These are phyloP conservation scores for Pipistrellus pipistrellus DNA, from an alignment of 2,797 vertebrate genomes.

Conservation along the genomic window DNA sequence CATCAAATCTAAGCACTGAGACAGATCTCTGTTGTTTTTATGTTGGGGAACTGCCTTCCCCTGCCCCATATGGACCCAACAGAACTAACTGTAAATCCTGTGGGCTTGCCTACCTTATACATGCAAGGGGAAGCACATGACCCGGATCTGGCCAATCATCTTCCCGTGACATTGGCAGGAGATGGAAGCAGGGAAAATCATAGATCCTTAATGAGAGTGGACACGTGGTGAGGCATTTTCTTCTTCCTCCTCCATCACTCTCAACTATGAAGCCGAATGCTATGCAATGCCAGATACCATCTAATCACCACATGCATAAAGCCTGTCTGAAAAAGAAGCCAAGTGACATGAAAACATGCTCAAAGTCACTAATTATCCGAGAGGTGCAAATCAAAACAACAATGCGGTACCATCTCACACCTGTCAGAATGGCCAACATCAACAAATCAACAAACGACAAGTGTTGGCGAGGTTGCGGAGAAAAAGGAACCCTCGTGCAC, in stretches of 20 bases:
- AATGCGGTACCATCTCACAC: too few species aligned
- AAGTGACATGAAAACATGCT: too few species aligned
- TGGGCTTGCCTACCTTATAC: background rate
- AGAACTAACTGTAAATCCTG: background rate
- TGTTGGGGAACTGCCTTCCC: background rate
- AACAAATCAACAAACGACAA: too few species aligned
- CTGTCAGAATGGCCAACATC: too few species aligned
- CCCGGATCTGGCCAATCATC: background rate
- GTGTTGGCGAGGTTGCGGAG: too few species aligned
- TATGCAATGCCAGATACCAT: background rate
- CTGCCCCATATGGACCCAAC: background rate
- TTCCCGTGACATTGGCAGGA: background rate
- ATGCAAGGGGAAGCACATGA: background rate
- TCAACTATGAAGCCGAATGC: background rate
- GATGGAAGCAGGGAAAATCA: background rate
- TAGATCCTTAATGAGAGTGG: background rate
- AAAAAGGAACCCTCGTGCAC: too few species aligned
- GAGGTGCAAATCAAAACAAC: too few species aligned
- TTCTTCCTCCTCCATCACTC: background rate
- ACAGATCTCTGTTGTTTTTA: background rate
- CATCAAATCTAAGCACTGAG: background rate
- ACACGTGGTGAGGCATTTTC: too few species aligned
- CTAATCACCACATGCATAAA: background rate
- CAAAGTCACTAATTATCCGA: too few species aligned
- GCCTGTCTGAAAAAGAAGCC: background rate